These are phyloP conservation scores for Netelia inedita DNA, from an alignment of 2,888 invertebrate species.

Conservation along the genomic window DNA sequence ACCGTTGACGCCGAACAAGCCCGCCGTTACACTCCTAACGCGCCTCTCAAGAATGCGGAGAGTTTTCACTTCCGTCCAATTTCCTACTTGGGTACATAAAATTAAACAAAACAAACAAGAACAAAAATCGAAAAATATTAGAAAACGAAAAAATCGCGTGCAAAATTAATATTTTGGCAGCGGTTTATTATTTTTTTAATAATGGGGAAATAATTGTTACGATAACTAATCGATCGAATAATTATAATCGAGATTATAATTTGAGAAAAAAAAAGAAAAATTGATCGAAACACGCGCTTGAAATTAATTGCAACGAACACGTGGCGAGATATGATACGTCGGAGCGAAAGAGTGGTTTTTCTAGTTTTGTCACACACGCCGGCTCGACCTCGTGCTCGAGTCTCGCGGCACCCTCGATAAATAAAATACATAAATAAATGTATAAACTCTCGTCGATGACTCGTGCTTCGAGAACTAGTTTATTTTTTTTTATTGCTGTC, in stretches of 20 bases:
- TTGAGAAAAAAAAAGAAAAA: background rate
- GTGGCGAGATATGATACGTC: conserved; percentile 36
- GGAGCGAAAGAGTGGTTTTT: conserved; percentile 50
- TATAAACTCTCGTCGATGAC: conserved; percentile 35
- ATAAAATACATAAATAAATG: conserved; percentile 54
- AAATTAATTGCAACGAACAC: conserved; percentile 26
- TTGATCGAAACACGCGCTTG: conserved; percentile 6
- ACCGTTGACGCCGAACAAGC: conserved; percentile 60
- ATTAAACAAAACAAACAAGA: background rate
- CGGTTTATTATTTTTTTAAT: too few relatives aligned
- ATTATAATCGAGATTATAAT: background rate
- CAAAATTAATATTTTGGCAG: too few relatives aligned
- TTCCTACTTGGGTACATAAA: conserved; percentile 44
- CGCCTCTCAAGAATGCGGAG: conserved; percentile 52
- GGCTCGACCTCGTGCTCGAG: conserved; percentile 26
- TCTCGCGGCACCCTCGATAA: conserved; percentile 29
- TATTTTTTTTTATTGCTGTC: conserved; percentile 9
- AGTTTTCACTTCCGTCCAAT: conserved; percentile 66
- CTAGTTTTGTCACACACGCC: conserved; percentile 27
- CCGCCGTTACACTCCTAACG: conserved; percentile 19
- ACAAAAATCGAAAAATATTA: background rate
- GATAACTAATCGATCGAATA: too few relatives aligned
- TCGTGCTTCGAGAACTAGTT: conserved; percentile 57
- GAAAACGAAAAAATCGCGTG: background rate
- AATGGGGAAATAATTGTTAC: background rate